These are phyloP conservation scores for Tetragnatha montana DNA, from an alignment of 2,888 invertebrate genomes.

Conservation along the genomic window DNA sequence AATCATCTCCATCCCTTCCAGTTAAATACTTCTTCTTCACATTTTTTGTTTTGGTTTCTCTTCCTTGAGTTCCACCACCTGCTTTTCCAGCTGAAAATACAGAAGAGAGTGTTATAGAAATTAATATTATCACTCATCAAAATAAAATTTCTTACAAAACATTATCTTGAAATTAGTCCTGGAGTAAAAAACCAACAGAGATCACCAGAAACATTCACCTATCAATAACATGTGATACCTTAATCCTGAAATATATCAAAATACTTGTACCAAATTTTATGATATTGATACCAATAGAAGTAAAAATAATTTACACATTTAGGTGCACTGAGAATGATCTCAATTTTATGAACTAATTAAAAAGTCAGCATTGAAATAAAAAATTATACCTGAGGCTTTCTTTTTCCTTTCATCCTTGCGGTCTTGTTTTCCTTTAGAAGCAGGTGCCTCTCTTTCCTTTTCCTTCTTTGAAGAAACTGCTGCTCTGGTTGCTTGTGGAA, in stretches of 20 bases:
- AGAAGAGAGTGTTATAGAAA: not conserved
- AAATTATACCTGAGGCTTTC: constrained; percentile 81
- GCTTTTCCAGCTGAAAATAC: constrained; percentile 82
- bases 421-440: constrained; percentile 62
- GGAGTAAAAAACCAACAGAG: too few relatives aligned
- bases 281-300: too few relatives aligned
- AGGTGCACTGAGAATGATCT: too few relatives aligned
- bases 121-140: not conserved
- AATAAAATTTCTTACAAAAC: too few relatives aligned
- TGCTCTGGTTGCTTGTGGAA: constrained; percentile 3
- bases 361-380: too few relatives aligned
- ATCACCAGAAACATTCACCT: too few relatives aligned
- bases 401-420: constrained; percentile 88
- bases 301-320: too few relatives aligned
- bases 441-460: constrained; percentile 9
- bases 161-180: too few relatives aligned
- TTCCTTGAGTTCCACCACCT: constrained; percentile 93
- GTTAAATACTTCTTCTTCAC: constrained; percentile 83
- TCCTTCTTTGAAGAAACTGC: constrained; percentile 35
- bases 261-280: too few relatives aligned
- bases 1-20: constrained; percentile 79
- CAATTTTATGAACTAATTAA: too few relatives aligned
- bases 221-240: too few relatives aligned
- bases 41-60: constrained; percentile 96
- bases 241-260: too few relatives aligned